Base-by-base conservation (phyloP, 2,888 invertebrate species). In the Sussaba pulchella region DNA sequence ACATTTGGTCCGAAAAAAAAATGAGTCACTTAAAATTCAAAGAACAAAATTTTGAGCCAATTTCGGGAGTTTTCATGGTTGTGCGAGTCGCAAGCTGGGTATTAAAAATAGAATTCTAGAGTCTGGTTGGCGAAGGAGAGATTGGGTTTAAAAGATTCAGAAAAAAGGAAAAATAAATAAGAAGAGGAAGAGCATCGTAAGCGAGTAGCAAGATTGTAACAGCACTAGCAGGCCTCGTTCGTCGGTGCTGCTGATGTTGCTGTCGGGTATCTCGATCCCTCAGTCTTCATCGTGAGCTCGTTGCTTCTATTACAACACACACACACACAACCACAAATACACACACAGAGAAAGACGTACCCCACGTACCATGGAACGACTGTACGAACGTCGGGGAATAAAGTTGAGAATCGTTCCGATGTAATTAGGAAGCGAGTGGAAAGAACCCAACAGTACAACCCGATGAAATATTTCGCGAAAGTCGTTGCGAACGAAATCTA, bases 381-480 rank as follows among this genome's bases (percentile, higher is more conserved):
- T 54, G 73, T 52, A 52, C 10, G 10, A 47, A 36, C 75, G 63
- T n/a, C n/a, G 45, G 70, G 57, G 73, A 75, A 79, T 82, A 75
- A 82, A 76, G 63, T 76, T 72, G 78, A 69, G 71, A 75, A 52
- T 9, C 39, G 59, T 45, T 77, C 63, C 64, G 70, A 70, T 75
- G 75, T 69, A 82, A 82, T 82, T 82, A 82, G 64, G 79, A 64
- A 76, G 79, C 75, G 81, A 82, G 71, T 78, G 63, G 64, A 72
- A 64, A 72, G 61, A 57, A 57, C 71, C 43, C 61, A 70, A 31
- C n/a, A n/a, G n/a, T n/a, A n/a, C n/a, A n/a, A 64, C 45, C 72
- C 74, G 50, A 26, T 41, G 73, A 61, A 74, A 74, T 61, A 72
- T 81, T 74, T 63, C 61, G 57, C 31, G 67, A 57, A 63, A 72